A percentile compares a stretch with the other conserved stretches of the same genome.
These are phyloP conservation scores for Antedon bifida DNA, from an alignment of 35 echinoderm and acorn worm genomes.

Conservation along the genomic window DNA sequence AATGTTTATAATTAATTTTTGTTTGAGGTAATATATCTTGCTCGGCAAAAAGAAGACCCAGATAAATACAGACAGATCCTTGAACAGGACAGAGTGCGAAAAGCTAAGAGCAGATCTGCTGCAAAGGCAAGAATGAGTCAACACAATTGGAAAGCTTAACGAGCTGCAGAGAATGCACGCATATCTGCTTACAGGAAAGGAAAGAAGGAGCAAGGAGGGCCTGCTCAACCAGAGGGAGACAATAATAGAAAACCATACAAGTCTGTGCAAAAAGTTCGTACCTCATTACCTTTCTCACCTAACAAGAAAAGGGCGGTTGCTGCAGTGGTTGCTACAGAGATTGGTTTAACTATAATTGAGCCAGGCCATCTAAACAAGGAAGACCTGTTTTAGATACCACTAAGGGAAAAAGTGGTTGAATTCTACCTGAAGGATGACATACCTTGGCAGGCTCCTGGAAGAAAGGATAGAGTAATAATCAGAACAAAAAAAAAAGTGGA, in stretches of 20 bases:
- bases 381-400: not conserved
- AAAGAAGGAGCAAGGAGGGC: not conserved
- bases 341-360: not conserved
- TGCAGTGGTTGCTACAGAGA: constrained; percentile 8
- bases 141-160: not conserved
- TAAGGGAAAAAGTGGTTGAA: not conserved
- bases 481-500: not conserved
- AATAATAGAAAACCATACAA: too few species aligned
- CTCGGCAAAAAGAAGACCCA: not conserved
- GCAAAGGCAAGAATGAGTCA: not conserved
- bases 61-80: not conserved
- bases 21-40: not conserved
- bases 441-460: constrained; percentile 17
- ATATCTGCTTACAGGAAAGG: not conserved
- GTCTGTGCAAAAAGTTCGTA: constrained; percentile 1
- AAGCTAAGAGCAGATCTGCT: not conserved
- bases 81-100: not conserved
- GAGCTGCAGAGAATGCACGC: not conserved
- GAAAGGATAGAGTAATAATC: constrained; percentile 12
- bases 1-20: not conserved
- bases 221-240: too few species aligned
- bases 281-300: constrained; percentile 18
- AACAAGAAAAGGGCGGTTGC: constrained; percentile 21
- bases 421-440: constrained; percentile 16
- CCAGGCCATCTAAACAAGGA: not conserved